Base-by-base conservation (phyloP, 2,797 vertebrate species). In the Phalanger gymnotis region DNA sequence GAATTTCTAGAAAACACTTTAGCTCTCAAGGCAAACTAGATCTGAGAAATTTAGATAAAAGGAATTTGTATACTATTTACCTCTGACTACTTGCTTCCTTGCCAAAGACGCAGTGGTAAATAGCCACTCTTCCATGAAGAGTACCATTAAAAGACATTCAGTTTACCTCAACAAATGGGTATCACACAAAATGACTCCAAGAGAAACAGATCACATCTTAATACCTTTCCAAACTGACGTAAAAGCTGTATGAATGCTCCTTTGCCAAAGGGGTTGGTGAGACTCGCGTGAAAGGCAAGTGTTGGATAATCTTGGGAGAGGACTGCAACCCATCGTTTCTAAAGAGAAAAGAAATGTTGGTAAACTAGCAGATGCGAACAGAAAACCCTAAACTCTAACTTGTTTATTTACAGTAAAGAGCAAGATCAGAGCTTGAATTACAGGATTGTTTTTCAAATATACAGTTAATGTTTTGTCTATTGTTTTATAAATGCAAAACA, bases 211-310 rank as follows among this genome's bases (percentile, higher is more conserved):
- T 9, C 54, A 53, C 66, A 91, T 30, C 19, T 57, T 57, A 0
- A 95, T 99, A 99, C 99, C 99, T 99, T 99, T 98, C 99, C 99
- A 99, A 99, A 99, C 98, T 99, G 99, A 96, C 99, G 98, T 0
- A 99, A 98, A 90, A 99, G 99, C 98, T 99, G 99, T 96, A 99
- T 99, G 96, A 99, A 99, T 4, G 99, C 99, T 96, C 99, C 99
- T 98, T 99, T 99, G 91, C 99, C 99, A 57, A 99, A 99, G 0
- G 99, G 99, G 98, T 99, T 99, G 53, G 99, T 99, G 96, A 99
- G 99, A 98, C 99, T 99, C 92, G 99, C 99, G 0, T 99, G 99
- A 98, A 99, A 99, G 93, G 99, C 99, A 47, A 99, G 98, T 1
- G 99, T 99, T 12, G 99, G 99, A 95, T 99, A 99, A 93, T 99